Evolutionary conservation across 2,888 invertebrate genomes (phyloP).

Genomic region (Petrophora chlorosata): DNA sequence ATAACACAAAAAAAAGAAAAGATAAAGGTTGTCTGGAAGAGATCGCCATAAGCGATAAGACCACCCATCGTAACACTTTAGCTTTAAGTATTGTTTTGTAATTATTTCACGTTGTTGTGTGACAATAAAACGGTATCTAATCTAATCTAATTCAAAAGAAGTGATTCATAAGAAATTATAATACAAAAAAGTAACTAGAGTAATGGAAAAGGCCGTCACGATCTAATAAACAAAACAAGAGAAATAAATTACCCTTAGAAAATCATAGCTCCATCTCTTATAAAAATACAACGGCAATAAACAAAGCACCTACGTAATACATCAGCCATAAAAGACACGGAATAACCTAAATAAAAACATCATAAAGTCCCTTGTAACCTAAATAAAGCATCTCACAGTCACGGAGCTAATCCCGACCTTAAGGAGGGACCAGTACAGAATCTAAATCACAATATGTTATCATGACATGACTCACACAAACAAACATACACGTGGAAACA

Average conservation of each 20-base stretch:
- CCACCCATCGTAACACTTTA: too few species aligned
- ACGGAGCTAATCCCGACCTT: conserved; percentile 10
- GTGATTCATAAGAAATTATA: too few species aligned
- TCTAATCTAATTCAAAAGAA: too few species aligned
- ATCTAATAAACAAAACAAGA: conserved; percentile 9
- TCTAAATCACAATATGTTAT: too few species aligned
- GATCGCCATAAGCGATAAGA: too few species aligned
- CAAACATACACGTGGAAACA: neutral
- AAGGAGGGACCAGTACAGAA: conserved; percentile 4
- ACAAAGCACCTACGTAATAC: conserved; percentile 22
- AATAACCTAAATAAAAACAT: conserved; percentile 25
- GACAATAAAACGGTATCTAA: too few species aligned
- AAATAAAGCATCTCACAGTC: conserved; percentile 20
- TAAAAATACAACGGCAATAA: conserved; percentile 16
- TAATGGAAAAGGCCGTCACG: neutral
- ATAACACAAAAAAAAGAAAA: too few species aligned
- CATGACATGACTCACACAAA: too few species aligned
- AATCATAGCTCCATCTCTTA: conserved; percentile 17
- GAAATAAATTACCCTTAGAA: neutral
- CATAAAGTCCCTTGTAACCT: conserved; percentile 21
- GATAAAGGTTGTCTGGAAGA: too few species aligned
- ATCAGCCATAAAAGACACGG: conserved; percentile 14
- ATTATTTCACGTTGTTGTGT: too few species aligned
- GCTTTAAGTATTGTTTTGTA: too few species aligned
- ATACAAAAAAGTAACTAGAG: neutral